Base-by-base conservation (phyloP, 2,797 vertebrate species). In the Microctenopoma lineatum region DNA sequence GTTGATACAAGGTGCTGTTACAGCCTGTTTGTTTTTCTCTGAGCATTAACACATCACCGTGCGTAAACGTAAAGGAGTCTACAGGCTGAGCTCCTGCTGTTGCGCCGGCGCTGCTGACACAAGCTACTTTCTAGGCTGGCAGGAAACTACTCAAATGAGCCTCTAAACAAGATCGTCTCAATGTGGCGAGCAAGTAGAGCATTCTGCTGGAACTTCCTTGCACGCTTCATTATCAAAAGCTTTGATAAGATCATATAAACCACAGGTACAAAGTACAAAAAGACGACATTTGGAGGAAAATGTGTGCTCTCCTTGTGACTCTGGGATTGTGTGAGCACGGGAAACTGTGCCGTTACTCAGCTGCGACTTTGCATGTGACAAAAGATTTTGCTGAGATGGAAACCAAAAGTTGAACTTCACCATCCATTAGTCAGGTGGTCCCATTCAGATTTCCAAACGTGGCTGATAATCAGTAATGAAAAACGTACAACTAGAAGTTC, bases 141-240 rank as follows among this genome's bases (percentile, higher is more conserved):
- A 87, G 84, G 83, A 90, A 85, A 83, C 69, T n/a, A 67, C 73
- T 36, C 44, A 58, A 51, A 70, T 32, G 14, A 76, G 72, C 52
- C 64, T 60, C 66, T 66, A 42, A 70, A 62, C 59, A 47, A 74
- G 69, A 84, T 64, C 25, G 45, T 36, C 69, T 80, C 76, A 41
- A 16, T 3, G 47, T 36, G 2, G 36, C 39, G 36, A 67, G 50
- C 36, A 11, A 70, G 52, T 8, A 12, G 34, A 57, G 34, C 61
- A 11, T 27, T 54, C 25, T 63, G 59, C 6, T 21, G 10, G 7
- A 42, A 47, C 73, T 60, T 86, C 65, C 62, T 62, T 18, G 8
- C 32, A 54, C 32, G 4, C 55, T 38, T 66, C 4, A 65, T 12
- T 8, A 62, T 55, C 57, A 45, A 64, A 69, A 25, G n/a, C 9